Evolutionary conservation across 2,888 invertebrate species (phyloP).

Genomic region (Phorcus lineatus): DNA sequence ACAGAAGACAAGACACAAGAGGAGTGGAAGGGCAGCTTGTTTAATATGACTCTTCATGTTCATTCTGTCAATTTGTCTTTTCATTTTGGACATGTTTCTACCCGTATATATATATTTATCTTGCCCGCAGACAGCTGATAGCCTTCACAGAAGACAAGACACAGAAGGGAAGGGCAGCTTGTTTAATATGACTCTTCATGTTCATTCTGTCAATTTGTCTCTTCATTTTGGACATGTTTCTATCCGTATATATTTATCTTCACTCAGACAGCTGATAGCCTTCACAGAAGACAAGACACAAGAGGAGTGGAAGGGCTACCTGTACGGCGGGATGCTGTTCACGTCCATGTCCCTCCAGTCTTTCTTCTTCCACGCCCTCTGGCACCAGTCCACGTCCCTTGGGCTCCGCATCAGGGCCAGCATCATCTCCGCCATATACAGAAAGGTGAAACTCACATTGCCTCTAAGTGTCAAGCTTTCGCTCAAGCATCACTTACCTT

Average conservation of each 20-base stretch:
- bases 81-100: no score
- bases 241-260: no score
- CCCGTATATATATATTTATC: no score
- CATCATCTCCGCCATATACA: slow-evolving; percentile 89
- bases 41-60: no score
- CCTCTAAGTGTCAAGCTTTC: neutral
- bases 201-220: no score
- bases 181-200: slow-evolving; percentile 74
- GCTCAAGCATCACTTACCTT: neutral
- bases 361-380: slow-evolving; percentile 89
- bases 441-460: slow-evolving; percentile 79
- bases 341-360: slow-evolving; percentile 87
- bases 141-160: slow-evolving; percentile 52
- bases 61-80: no score
- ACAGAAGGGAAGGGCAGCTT: slow-evolving; percentile 88
- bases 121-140: slow-evolving; percentile 61
- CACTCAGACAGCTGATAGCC: slow-evolving; percentile 63
- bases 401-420: slow-evolving; percentile 92
- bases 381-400: slow-evolving; percentile 85
- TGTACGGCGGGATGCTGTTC: slow-evolving; percentile 86
- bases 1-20: no score
- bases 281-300: slow-evolving; percentile 51
- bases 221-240: no score
- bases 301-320: slow-evolving; percentile 90
- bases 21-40: no score